Conservation (phyloP, 2,113 vertebrate species). For the Henicopernis longicauda region DNA sequence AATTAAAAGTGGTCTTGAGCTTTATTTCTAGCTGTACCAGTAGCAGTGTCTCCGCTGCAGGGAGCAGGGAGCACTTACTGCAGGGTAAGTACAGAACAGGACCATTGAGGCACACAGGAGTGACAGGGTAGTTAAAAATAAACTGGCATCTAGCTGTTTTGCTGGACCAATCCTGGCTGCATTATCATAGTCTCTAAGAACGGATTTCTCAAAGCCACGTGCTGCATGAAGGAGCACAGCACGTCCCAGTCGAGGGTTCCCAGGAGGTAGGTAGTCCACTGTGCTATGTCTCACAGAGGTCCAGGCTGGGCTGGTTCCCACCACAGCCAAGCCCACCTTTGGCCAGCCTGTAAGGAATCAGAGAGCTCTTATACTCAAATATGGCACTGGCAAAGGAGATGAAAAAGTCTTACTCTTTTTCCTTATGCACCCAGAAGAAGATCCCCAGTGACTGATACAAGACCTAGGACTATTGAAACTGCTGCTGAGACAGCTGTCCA, state of each 20-base stretch:
- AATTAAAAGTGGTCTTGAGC: background rate
- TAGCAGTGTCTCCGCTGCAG: accelerated
- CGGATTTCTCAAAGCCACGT: background rate
- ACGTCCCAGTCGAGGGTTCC: background rate
- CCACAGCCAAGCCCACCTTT: background rate
- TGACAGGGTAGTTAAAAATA: background rate
- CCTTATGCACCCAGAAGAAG: background rate
- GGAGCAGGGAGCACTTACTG: background rate
- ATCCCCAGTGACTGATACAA: background rate
- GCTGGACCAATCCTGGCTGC: background rate
- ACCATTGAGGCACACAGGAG: background rate
- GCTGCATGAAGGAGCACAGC: background rate
- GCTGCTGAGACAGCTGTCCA: background rate
- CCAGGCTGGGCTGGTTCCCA: background rate
- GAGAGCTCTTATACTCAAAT: background rate
- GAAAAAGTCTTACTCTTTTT: background rate
- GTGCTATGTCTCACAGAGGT: background rate
- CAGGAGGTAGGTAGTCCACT: background rate
- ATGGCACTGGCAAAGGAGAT: background rate
- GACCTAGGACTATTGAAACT: background rate
- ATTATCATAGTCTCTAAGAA: background rate
- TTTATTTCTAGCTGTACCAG: background rate
- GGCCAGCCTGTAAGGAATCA: background rate
- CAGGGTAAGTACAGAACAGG: background rate
- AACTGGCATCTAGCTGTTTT: background rate